Conservation (phyloP, 2,888 invertebrate genomes). For the Operophtera brumata region DNA sequence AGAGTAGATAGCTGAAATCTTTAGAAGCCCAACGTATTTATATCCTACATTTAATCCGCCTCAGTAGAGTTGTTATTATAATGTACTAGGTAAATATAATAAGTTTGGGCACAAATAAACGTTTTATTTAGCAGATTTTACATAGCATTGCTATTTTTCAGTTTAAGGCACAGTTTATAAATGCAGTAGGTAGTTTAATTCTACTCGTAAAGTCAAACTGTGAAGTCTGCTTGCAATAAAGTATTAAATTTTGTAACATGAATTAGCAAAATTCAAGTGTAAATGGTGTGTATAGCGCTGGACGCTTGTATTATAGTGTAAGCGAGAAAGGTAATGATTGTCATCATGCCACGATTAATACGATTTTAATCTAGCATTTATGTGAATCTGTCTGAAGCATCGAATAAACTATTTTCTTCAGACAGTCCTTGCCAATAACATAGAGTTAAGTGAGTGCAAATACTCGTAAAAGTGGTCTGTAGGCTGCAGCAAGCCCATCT, state of each 20-base stretch:
- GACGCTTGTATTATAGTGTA: slow-evolving; percentile 54
- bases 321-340: slow-evolving; percentile 35
- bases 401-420: background rate
- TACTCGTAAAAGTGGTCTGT: slow-evolving; percentile 29
- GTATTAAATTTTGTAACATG: slow-evolving; percentile 11
- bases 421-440: slow-evolving; percentile 45
- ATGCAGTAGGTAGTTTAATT: slow-evolving; percentile 39
- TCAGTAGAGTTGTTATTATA: background rate
- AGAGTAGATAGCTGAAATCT: no score
- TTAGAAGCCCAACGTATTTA: background rate
- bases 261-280: slow-evolving; percentile 33
- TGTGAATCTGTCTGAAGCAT: slow-evolving; percentile 14
- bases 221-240: slow-evolving; percentile 39
- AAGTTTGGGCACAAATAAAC: background rate
- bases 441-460: slow-evolving; percentile 17
- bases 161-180: slow-evolving; percentile 35
- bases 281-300: slow-evolving; percentile 50
- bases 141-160: slow-evolving; percentile 6
- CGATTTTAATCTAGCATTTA: slow-evolving; percentile 19
- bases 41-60: background rate
- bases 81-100: background rate
- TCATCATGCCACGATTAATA: slow-evolving; percentile 3
- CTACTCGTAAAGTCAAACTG: slow-evolving; percentile 53
- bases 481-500: slow-evolving; percentile 50
- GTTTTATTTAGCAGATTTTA: slow-evolving; percentile 1